Base-by-base conservation (phyloP, 2,888 invertebrate genomes). In the Strigamia crassipes region DNA sequence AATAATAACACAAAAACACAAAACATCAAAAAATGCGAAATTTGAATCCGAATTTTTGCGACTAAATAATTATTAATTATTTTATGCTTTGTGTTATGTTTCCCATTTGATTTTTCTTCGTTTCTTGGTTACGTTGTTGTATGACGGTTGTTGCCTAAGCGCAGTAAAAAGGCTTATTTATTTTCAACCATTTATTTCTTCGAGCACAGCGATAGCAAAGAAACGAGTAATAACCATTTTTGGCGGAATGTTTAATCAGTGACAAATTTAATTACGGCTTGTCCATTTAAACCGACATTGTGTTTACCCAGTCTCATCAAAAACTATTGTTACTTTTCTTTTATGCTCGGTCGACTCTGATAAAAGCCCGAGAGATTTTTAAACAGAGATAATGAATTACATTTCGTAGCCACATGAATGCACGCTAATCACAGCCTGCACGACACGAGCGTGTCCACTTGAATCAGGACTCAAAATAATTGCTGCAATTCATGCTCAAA, bases 291-390 rank as follows among this genome's bases (percentile, higher is more conserved):
- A 61, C 61, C 21, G 21, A 61, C 61, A 61, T 61, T 61, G 21
- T 61, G 61, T 61, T 61, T 61, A 61, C 61, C 61, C n/a, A 61
- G 61, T 61, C 61, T 61, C 61, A 61, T 61, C 61, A 61, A 61
- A 61, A 61, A 21, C 61, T 21, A 61, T 61, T 61, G 61, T 61
- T 61, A 61, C 21, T 18, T 5, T 21, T 61, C 21, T 10, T 61
- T 61, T 61, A 21, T 61, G 18, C 21, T 21, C n/a, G 5, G 61
- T 61, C 61, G 18, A 21, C 4, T 61, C 18, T 61, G 61, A 61
- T 61, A 61, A 61, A 61, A 61, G 61, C 21, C 21, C 42, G 42
- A 61, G 61, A 61, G 61, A 61, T 61, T 61, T 61, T 61, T 61
- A 18, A 21, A 61, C 61, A 61, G 5, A 61, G 61, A 61, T 61